phyloP scores from a whole-genome alignment of 2,888 invertebrate genomes.

The Heliconius sara region DNA sequence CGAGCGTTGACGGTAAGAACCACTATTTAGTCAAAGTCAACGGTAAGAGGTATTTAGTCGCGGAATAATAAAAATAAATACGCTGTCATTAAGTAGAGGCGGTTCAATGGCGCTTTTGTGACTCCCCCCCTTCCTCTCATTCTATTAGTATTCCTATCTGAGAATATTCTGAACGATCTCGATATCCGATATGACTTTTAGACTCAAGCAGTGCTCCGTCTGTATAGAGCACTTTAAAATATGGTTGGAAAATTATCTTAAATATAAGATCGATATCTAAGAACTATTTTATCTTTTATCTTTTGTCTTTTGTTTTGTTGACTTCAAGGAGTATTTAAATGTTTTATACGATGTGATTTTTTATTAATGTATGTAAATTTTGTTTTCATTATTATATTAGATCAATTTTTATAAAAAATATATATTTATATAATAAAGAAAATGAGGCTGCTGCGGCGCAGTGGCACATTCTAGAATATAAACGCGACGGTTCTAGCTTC shows the following conservation, averaged over 20 bases:
- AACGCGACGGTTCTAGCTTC: neutral
- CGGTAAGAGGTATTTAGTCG: slow-evolving; percentile 13
- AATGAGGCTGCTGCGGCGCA: too few relatives aligned
- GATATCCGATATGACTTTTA: slow-evolving; percentile 31
- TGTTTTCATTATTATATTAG: too few relatives aligned
- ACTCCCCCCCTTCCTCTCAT: slow-evolving; percentile 64
- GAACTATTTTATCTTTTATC: neutral
- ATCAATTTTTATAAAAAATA: too few relatives aligned
- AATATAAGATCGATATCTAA: neutral
- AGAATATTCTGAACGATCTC: slow-evolving; percentile 28
- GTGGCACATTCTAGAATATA: too few relatives aligned
- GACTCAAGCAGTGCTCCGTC: slow-evolving; percentile 6
- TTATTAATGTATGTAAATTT: too few relatives aligned
- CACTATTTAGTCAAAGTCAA: neutral
- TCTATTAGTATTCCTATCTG: slow-evolving; percentile 57
- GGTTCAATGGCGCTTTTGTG: slow-evolving; percentile 54
- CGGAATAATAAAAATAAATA: slow-evolving; percentile 41
- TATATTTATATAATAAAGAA: too few relatives aligned
- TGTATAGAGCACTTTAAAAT: slow-evolving; percentile 5
- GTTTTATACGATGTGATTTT: neutral
- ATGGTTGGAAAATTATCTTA: neutral
- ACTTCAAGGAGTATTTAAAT: neutral
- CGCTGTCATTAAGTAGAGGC: slow-evolving; percentile 30
- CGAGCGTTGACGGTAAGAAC: neutral
- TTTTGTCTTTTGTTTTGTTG: neutral